Evolutionary conservation across 2,888 invertebrate species (phyloP), one percentile per base, ranked within the genome.

Genomic region (Plemyria rubiginata): DNA sequence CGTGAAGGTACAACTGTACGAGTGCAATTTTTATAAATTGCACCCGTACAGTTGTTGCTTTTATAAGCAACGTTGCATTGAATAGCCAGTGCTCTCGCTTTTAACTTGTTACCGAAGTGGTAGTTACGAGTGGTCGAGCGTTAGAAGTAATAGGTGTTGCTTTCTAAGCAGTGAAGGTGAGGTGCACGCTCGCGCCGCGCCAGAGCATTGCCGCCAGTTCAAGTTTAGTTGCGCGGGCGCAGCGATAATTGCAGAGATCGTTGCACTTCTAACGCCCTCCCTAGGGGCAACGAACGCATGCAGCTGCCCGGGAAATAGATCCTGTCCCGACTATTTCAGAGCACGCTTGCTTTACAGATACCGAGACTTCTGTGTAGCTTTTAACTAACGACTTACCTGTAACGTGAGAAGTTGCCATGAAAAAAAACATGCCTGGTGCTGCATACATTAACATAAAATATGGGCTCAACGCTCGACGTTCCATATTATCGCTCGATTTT

Each of bases 231-330:
- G 83, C 82, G 80, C 81, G 80, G 79, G 78, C 78, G 79, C 79
- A 76, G 76, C 81, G 80, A 84, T 88, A 86, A 87, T 86, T 86
- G 89, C 84, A 82, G 85, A 87, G 90, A 90, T 86, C 92, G 88
- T 88, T 89, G 90, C 86, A 90, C 90, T 90, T 91, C 91, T 91
- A 91, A 90, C 87, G 88, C 88, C 85, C 87, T 84, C 80, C 79
- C 82, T 76, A 80, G 84, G 92, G 90, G 90, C 90, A 92, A 91
- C 85, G 91, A 87, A 88, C 92, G 88, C 88, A 75, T 80, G 86
- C 92, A 92, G 91, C 92, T 91, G 92, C 90, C 86, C 88, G 88
- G 88, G 88, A 90, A 92, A 91, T 90, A 90, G 89, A 92, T 90
- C 90, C 88, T 88, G 88, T 87, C 89, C 80, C 81, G 88, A 90